Percentiles rank a stretch among this genome's conserved stretches.
These are phyloP conservation scores for Orestias chungarensis DNA, from an alignment of 2,797 vertebrate species.

Conservation along the genomic window DNA sequence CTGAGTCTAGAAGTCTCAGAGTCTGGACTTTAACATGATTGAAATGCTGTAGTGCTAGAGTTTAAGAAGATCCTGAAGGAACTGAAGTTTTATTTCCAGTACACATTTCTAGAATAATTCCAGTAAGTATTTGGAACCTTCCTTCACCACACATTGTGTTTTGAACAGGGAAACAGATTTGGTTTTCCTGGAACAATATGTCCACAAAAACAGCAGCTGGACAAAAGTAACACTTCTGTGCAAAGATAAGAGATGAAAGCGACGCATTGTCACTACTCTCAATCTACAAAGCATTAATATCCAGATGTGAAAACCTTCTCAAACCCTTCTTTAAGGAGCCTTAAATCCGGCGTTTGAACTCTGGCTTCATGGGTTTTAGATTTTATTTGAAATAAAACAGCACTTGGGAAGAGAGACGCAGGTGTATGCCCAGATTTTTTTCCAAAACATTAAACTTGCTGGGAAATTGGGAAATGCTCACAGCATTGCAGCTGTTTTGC, in stretches of 20 bases:
- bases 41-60: background rate
- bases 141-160: background rate
- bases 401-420: background rate
- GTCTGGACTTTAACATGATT: background rate
- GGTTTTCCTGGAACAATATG: slow-evolving; percentile 43
- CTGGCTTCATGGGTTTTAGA: slow-evolving; percentile 9
- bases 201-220: slow-evolving; percentile 43
- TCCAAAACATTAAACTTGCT: background rate
- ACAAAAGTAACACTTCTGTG: slow-evolving; percentile 18
- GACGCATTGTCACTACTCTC: background rate
- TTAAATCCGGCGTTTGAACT: slow-evolving; percentile 2
- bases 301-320: slow-evolving; percentile 6
- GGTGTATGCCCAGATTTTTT: background rate
- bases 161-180: slow-evolving; percentile 14
- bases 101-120: background rate
- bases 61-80: background rate
- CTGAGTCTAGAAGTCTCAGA: background rate
- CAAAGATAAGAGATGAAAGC: slow-evolving; percentile 13
- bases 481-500: slow-evolving; percentile 57
- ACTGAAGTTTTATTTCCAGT: background rate
- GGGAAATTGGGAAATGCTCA: slow-evolving; percentile 45
- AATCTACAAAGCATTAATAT: slow-evolving; percentile 39
- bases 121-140: background rate
- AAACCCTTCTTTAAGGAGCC: slow-evolving; percentile 22
- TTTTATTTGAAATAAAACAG: slow-evolving; percentile 17